Base-by-base conservation (phyloP, 1,140 invertebrate genomes). In the Drosophila suzukii region DNA sequence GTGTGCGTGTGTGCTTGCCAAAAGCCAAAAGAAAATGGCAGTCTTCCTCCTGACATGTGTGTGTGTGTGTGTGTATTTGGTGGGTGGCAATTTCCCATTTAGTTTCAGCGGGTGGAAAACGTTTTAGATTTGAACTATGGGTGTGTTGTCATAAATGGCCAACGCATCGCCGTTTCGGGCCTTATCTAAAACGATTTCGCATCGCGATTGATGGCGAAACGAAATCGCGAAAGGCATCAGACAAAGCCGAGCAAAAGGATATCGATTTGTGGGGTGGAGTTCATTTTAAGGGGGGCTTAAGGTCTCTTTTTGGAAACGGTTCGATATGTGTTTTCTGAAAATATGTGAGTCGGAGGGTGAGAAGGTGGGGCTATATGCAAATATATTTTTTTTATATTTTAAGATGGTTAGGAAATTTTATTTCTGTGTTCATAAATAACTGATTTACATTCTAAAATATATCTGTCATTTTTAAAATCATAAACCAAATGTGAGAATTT, bases 121-220 rank as follows among this genome's bases (percentile, higher is more conserved):
- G 76, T 78, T 88, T 89, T 77, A 88, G 83, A 88, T 83, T 71
- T 88, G 72, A 83, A 89, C 83, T 88, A 88, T 89, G 82, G 81
- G 44, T 58, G 62, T 43, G 63, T 41, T 71, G 68, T 71, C 68
- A 72, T 72, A 72, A 72, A 72, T 72, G 66, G 66, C 68, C 54
- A 71, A 49, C 20, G 65, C 67, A 50, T 32, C 41, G 61, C 27
- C 17, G n/a, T 30, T 43, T 36, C 17, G 32, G 24, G 51, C n/a
- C 67, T 71, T 72, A 72, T 72, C 68, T 72, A 71, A 72, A 72
- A 47, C 68, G 68, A 72, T 72, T 72, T 72, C 20, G 36, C 66
- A 71, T 71, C 65, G 24, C 66, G 68, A 72, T 72, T 72, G 53
- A 72, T 72, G 68, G 66, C 66, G 36, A 39, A 56, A 44, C 43